These are phyloP conservation scores for Bos indicus DNA, from an alignment of 2,113 vertebrate genomes.

Conservation along the genomic window DNA sequence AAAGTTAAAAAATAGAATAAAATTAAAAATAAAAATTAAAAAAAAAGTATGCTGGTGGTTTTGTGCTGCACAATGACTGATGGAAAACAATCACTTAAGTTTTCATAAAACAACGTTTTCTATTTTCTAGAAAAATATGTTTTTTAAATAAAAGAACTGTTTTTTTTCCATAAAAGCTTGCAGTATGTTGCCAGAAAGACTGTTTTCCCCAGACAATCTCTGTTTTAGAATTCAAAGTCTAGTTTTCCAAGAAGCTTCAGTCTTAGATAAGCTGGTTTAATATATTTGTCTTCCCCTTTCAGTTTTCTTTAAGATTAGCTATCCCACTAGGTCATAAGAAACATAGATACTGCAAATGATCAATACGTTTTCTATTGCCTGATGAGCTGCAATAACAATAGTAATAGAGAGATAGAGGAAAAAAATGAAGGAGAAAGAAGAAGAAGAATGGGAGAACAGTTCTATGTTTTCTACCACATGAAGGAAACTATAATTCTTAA, in stretches of 20 bases:
- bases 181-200: neutral
- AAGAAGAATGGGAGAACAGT: neutral
- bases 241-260: neutral
- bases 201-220: neutral
- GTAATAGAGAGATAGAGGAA: neutral
- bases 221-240: neutral
- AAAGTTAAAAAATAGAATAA: too few relatives aligned
- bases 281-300: neutral
- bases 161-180: neutral
- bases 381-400: neutral
- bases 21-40: too few relatives aligned
- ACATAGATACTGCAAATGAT: neutral
- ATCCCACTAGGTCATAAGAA: neutral
- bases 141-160: neutral
- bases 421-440: neutral
- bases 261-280: neutral
- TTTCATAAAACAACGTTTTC: neutral
- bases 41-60: neutral
- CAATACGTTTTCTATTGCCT: neutral
- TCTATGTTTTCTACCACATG: neutral
- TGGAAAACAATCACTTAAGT: neutral
- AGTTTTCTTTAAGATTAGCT: neutral
- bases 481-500: neutral
- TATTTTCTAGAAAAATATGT: neutral
- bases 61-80: neutral